These are phyloP conservation scores for Drosophila peninsularis DNA, from an alignment of 2,888 invertebrate species.

Conservation along the genomic window DNA sequence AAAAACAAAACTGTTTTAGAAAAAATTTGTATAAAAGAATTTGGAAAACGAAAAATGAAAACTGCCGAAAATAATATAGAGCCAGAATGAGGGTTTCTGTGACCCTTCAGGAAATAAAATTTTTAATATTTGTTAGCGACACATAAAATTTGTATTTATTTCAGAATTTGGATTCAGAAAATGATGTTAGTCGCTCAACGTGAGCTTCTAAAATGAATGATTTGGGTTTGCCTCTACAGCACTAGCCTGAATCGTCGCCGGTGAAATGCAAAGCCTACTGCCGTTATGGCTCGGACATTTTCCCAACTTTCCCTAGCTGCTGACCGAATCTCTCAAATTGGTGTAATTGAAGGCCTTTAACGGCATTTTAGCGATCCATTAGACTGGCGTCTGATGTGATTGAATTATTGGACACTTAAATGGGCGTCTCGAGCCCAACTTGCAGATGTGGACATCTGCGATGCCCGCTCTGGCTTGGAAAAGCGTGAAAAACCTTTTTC, in stretches of 20 bases:
- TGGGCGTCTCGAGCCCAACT: constrained; percentile 58
- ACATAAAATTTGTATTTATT: constrained; percentile 2
- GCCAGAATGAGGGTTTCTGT: not conserved
- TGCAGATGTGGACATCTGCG: constrained; percentile 29
- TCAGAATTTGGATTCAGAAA: constrained; percentile 38
- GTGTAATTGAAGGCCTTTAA: constrained; percentile 77
- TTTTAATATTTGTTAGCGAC: not conserved
- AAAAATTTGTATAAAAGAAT: constrained; percentile 5
- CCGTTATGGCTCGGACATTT: constrained; percentile 10
- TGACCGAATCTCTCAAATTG: constrained; percentile 60
- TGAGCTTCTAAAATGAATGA: constrained; percentile 34
- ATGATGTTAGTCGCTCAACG: constrained; percentile 31
- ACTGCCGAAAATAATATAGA: not conserved
- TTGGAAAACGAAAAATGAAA: constrained; percentile 8
- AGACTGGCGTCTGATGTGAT: constrained; percentile 76
- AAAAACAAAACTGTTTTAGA: not conserved
- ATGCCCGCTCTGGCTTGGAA: constrained; percentile 14
- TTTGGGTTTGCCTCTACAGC: no score
- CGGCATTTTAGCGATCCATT: constrained; percentile 67
- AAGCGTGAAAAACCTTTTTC: constrained; percentile 55
- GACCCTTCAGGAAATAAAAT: not conserved
- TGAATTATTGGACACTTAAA: constrained; percentile 81
- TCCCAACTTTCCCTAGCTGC: constrained; percentile 63
- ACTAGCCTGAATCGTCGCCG: not conserved
- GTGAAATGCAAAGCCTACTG: constrained; percentile 50